phyloP scores from a whole-genome alignment of 2,888 invertebrate genomes.

The Coleophora flavipennella region DNA sequence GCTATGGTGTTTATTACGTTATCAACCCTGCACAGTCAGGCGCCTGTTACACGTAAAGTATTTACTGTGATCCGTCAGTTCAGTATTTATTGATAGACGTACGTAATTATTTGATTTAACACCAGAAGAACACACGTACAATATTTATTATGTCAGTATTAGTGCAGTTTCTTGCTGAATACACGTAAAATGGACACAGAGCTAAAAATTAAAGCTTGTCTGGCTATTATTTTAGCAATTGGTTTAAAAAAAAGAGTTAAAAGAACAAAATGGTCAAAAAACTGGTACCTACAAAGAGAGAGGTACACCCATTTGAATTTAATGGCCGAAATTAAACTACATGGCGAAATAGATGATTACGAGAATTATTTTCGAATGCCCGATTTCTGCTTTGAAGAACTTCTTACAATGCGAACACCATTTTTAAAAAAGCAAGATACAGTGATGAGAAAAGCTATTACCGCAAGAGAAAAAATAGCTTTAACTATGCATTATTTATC shows the following conservation, averaged over 20 bases:
- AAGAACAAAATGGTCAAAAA: conserved; percentile 1
- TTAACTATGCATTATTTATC: conserved; percentile 7
- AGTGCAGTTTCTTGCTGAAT: too few species aligned
- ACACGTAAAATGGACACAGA: too few species aligned
- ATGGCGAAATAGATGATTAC: conserved; percentile 9
- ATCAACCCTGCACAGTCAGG: too few species aligned
- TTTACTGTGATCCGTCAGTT: too few species aligned
- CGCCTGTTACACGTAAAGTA: too few species aligned
- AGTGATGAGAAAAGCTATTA: neutral
- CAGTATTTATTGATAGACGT: too few species aligned
- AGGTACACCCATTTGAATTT: conserved; percentile 8
- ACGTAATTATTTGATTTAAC: too few species aligned
- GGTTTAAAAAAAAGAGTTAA: conserved; percentile 1
- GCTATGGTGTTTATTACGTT: too few species aligned
- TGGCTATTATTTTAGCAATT: too few species aligned
- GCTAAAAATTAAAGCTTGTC: too few species aligned
- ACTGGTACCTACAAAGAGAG: conserved; percentile 5
- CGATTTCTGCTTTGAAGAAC: conserved; percentile 5
- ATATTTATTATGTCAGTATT: too few species aligned
- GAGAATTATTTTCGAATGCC: conserved; percentile 11
- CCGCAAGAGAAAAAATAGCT: conserved; percentile 1
- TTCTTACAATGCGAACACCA: conserved; percentile 1
- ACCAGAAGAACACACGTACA: too few species aligned
- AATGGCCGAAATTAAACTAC: conserved; percentile 4
- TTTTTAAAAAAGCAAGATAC: conserved; percentile 1